A percentile compares a stretch with the other conserved stretches of the same genome.
These are phyloP conservation scores for Podilymbus podiceps DNA, from an alignment of 2,113 vertebrate genomes.

Conservation along the genomic window DNA sequence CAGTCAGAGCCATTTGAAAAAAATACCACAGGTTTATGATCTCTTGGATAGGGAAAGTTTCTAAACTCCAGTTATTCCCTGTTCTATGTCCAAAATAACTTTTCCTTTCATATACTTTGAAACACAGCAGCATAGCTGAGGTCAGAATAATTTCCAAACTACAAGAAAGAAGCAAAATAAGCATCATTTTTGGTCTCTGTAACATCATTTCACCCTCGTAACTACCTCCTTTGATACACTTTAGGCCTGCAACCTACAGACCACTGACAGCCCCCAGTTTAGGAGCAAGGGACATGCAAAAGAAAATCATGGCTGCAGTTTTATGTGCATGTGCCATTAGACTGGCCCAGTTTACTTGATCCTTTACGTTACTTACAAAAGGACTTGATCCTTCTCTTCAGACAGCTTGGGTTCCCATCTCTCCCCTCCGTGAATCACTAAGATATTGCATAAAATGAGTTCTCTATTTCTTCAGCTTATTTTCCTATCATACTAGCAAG, in stretches of 20 bases:
- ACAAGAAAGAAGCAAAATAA: background rate
- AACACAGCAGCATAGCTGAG: background rate
- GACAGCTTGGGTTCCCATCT: background rate
- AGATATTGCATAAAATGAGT: background rate
- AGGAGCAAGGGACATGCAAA: background rate
- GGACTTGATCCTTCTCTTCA: background rate
- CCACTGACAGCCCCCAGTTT: background rate
- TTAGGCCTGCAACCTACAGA: background rate
- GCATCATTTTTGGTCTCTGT: background rate
- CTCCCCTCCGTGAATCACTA: background rate
- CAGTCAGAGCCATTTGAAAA: background rate
- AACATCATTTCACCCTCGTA: background rate
- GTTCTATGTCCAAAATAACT: background rate
- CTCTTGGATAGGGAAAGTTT: background rate
- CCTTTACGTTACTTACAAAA: too few species aligned
- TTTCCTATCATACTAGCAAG: background rate
- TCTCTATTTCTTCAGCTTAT: background rate
- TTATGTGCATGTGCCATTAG: background rate
- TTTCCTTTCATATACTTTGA: background rate
- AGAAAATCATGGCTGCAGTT: background rate
- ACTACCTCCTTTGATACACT: background rate
- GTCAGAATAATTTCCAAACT: background rate
- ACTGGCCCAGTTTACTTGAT: background rate
- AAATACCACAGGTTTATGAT: background rate
- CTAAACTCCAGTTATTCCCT: background rate